These are phyloP conservation scores for Steinernema hermaphroditum DNA, from an alignment of 2,888 invertebrate genomes.

Conservation along the genomic window DNA sequence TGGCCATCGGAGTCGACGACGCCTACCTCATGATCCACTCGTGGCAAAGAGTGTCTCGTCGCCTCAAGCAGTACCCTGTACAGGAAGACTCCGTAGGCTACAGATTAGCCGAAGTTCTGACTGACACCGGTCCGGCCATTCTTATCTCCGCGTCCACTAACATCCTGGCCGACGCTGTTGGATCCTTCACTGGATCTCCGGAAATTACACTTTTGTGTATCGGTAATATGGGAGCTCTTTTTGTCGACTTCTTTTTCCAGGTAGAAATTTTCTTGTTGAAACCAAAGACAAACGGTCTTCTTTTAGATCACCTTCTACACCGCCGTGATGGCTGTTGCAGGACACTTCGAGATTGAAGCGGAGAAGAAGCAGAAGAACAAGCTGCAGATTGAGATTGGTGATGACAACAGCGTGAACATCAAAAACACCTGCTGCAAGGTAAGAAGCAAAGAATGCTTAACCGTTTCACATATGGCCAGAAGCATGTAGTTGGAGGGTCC, in stretches of 20 bases:
- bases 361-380: conserved; percentile 44
- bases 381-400: conserved; percentile 35
- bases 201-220: conserved; percentile 61
- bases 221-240: conserved; percentile 58
- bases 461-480: no score
- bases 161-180: conserved; percentile 61
- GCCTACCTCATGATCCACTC: conserved; percentile 65
- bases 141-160: conserved; percentile 62
- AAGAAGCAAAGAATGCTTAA: no score
- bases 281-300: conserved; percentile 31
- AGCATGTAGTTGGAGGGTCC: no score
- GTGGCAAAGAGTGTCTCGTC: conserved; percentile 56
- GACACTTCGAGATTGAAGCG: conserved; percentile 52
- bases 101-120: conserved; percentile 53
- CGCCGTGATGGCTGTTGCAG: conserved; percentile 60
- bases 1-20: conserved; percentile 60
- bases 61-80: conserved; percentile 42
- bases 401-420: conserved; percentile 19
- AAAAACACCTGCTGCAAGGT: conserved; percentile 26
- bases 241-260: conserved; percentile 59
- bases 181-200: conserved; percentile 59
- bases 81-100: conserved; percentile 48
- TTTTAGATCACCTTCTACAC: conserved; percentile 61
- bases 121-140: conserved; percentile 63
- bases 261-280: conserved; percentile 32